These are phyloP conservation scores for Corynorhinus townsendii DNA, from an alignment of 2,113 vertebrate genomes.

Conservation along the genomic window DNA sequence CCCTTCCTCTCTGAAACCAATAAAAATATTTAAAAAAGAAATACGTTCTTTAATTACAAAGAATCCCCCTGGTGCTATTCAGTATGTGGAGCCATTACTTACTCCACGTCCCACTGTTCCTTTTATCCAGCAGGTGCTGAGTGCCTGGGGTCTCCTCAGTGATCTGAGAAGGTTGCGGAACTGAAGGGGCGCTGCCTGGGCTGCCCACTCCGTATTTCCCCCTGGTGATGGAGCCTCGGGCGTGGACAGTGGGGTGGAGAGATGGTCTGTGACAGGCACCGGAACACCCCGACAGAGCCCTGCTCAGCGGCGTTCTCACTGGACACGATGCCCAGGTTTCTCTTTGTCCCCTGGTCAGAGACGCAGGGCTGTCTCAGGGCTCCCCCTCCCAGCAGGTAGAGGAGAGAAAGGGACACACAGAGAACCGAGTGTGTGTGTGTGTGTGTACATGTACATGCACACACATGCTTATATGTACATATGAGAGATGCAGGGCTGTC, in stretches of 20 bases:
- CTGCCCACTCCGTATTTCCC: accelerated
- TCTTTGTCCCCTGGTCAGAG: not conserved
- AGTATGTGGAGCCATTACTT: not conserved
- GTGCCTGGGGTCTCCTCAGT: not conserved
- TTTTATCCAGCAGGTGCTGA: not conserved
- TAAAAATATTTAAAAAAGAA: too few species aligned
- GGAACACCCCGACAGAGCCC: accelerated
- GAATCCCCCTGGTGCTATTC: not conserved
- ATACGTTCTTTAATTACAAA: not conserved
- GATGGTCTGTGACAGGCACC: not conserved
- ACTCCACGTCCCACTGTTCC: not conserved
- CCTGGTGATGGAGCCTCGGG: not conserved
- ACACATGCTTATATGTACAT: too few species aligned
- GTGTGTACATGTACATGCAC: too few species aligned
- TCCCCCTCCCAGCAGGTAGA: accelerated
- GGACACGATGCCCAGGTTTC: not conserved
- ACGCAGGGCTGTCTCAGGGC: too few species aligned
- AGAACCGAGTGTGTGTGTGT: not conserved
- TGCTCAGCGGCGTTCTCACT: not conserved
- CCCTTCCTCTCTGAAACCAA: too few species aligned
- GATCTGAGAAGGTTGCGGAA: accelerated
- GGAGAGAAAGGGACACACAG: not conserved
- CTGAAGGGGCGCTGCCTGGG: too few species aligned
- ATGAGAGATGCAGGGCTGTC: too few species aligned
- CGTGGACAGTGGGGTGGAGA: too few species aligned